These are phyloP conservation scores for Apis cerana DNA, from an alignment of 1,140 invertebrate species.

Conservation along the genomic window DNA sequence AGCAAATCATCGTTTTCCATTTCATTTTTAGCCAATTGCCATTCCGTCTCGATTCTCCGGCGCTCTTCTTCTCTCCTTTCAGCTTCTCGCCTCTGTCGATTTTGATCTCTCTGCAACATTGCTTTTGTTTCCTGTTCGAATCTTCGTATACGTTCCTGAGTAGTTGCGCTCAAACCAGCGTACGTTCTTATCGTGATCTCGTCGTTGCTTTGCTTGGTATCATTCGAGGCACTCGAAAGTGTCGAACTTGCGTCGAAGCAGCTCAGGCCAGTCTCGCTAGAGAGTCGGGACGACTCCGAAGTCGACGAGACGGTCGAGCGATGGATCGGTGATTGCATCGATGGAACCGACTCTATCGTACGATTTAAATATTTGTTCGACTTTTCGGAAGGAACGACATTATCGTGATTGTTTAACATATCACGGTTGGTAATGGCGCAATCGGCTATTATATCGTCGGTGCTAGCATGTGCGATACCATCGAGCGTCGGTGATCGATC, in stretches of 20 bases:
- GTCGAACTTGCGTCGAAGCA: conserved; percentile 72
- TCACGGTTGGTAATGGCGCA: not conserved
- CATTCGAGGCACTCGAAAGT: conserved; percentile 73
- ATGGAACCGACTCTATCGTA: conserved; percentile 57
- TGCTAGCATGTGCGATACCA: not conserved
- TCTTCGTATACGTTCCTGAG: conserved; percentile 85
- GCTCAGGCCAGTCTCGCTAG: conserved; percentile 59
- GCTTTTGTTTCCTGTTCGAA: conserved; percentile 88
- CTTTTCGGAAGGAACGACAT: conserved; percentile 44
- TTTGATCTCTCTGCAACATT: conserved; percentile 84
- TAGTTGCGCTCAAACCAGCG: conserved; percentile 82
- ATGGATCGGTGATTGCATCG: conserved; percentile 51
- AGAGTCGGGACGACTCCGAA: conserved; percentile 63
- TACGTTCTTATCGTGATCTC: conserved; percentile 83
- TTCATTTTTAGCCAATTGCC: conserved; percentile 84
- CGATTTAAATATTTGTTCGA: conserved; percentile 23
- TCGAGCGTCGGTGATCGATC: conserved; percentile 17
- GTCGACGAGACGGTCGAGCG: conserved; percentile 57
- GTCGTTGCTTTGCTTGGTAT: conserved; percentile 78
- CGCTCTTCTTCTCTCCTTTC: conserved; percentile 82
- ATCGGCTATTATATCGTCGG: not conserved
- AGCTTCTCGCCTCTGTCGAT: conserved; percentile 75
- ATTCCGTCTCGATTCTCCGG: conserved; percentile 83
- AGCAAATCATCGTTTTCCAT: conserved; percentile 85
- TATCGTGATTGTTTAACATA: conserved; percentile 13